These are phyloP conservation scores for Bembecia ichneumoniformis DNA, from an alignment of 2,888 invertebrate genomes.

Conservation along the genomic window DNA sequence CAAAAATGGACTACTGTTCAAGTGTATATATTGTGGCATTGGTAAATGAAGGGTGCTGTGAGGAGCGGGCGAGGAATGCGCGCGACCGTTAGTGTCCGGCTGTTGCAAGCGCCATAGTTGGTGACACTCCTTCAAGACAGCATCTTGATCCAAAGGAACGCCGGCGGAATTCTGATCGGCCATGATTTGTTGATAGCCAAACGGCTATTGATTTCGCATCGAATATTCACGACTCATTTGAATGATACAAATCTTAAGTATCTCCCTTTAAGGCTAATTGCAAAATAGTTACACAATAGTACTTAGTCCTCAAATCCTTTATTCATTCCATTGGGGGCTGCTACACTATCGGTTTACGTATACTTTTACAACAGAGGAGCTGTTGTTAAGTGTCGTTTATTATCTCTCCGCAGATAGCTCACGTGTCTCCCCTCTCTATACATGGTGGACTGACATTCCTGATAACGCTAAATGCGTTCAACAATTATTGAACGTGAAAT, in stretches of 20 bases:
- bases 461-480: constrained; percentile 19
- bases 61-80: constrained; percentile 45
- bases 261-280: constrained; percentile 29
- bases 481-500: constrained; percentile 20
- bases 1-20: background rate
- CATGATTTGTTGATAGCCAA: constrained; percentile 11
- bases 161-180: constrained; percentile 16
- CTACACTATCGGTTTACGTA: background rate
- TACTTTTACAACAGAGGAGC: constrained; percentile 27
- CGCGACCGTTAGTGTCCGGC: constrained; percentile 65
- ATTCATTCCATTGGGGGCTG: background rate
- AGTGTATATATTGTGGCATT: background rate
- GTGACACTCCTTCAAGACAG: constrained; percentile 30
- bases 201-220: background rate
- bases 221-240: background rate
- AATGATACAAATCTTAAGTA: constrained; percentile 19
- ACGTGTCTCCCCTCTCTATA: constrained; percentile 16
- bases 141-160: constrained; percentile 15
- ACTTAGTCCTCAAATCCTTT: background rate
- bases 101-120: constrained; percentile 8
- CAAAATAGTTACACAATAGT: background rate
- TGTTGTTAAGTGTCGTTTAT: constrained; percentile 29
- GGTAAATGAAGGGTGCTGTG: constrained; percentile 17
- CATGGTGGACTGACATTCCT: constrained; percentile 7
- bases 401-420: constrained; percentile 35